Percentiles rank a stretch among this genome's conserved stretches.
These are phyloP conservation scores for Drosophila anceps DNA, from an alignment of 2,888 invertebrate genomes.

Conservation along the genomic window DNA sequence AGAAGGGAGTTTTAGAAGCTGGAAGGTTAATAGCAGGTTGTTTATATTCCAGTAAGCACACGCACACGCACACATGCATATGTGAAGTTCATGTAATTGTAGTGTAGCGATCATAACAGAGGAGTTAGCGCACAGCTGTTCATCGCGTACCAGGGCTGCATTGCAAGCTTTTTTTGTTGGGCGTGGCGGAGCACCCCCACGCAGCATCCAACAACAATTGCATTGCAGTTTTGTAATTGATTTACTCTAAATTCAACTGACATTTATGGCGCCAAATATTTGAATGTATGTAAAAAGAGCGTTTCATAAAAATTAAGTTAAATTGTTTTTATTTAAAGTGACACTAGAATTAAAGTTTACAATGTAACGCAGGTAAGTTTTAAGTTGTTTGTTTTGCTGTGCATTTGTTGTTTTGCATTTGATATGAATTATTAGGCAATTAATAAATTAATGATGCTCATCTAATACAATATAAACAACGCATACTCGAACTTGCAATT, in stretches of 20 bases:
- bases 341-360: conserved; percentile 62
- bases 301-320: conserved; percentile 7
- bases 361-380: conserved; percentile 61
- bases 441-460: conserved; percentile 28
- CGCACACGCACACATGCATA: background rate
- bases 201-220: conserved; percentile 14
- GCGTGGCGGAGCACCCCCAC: conserved; percentile 35
- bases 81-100: background rate
- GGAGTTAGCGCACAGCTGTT: conserved; percentile 40
- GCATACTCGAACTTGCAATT: conserved; percentile 24
- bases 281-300: conserved; percentile 4
- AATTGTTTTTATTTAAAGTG: conserved; percentile 51
- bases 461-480: conserved; percentile 26
- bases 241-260: conserved; percentile 18
- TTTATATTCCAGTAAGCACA: conserved; percentile 2
- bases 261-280: conserved; percentile 35
- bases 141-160: conserved; percentile 35
- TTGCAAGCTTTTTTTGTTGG: conserved; percentile 27
- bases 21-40: conserved; percentile 3
- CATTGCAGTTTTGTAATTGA: conserved; percentile 14
- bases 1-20: conserved; percentile 2
- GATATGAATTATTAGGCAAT: conserved; percentile 58
- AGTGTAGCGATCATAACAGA: background rate
- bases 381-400: conserved; percentile 45
- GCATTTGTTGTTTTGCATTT: conserved; percentile 36